Evolutionary conservation across 2,888 invertebrate genomes (phyloP).

Genomic region (Eugnorisma glareosa): DNA sequence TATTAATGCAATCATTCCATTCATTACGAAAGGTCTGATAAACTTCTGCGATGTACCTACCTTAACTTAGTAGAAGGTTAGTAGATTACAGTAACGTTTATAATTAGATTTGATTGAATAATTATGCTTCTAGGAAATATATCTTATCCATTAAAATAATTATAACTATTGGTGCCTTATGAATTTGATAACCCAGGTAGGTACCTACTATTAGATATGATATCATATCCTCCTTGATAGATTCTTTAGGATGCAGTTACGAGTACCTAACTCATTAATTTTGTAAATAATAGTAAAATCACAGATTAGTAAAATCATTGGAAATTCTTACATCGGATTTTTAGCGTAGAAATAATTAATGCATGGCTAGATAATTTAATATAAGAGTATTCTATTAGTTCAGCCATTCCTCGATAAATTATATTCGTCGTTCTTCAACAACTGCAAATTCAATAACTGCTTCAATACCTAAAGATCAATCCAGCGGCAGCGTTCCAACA

Average conservation of each 20-base stretch:
- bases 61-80: not conserved
- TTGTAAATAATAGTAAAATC: not conserved
- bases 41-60: conserved; percentile 13
- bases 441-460: no score
- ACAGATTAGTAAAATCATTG: conserved; percentile 26
- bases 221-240: not conserved
- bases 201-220: not conserved
- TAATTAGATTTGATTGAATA: conserved; percentile 17
- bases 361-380: not conserved
- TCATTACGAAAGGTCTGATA: conserved; percentile 51
- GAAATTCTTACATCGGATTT: not conserved
- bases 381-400: not conserved
- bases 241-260: conserved; percentile 1
- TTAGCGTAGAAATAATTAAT: not conserved
- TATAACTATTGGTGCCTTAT: not conserved
- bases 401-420: not conserved
- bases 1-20: conserved; percentile 35
- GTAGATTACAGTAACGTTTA: conserved; percentile 28
- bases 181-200: conserved; percentile 1
- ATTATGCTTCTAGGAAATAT: not conserved
- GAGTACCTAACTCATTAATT: not conserved
- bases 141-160: conserved; percentile 28
- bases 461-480: not conserved
- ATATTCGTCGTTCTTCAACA: not conserved
- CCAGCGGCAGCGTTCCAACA: not conserved